phyloP scores from a whole-genome alignment of 2,797 vertebrate genomes.

The Rhinella marina region DNA sequence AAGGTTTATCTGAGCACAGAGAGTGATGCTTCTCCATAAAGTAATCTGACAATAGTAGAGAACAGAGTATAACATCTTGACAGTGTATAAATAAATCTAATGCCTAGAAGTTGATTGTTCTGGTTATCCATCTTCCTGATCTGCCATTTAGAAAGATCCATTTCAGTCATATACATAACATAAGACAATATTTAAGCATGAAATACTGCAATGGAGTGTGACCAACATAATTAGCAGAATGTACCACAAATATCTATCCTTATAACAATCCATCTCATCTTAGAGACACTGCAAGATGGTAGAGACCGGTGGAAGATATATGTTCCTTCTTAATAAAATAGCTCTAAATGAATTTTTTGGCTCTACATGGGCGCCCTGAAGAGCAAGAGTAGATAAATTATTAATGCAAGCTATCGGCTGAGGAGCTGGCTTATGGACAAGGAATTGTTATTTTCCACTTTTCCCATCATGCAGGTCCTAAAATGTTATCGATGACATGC shows the following conservation, averaged over 20 bases:
- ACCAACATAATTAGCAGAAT: constrained; percentile 67
- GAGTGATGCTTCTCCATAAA: background rate
- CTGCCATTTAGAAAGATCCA: background rate
- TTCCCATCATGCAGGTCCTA: constrained; percentile 41
- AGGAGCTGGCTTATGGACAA: constrained; percentile 64
- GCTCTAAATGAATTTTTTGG: constrained; percentile 59
- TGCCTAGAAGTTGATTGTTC: background rate
- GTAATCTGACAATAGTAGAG: constrained; percentile 3
- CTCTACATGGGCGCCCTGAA: constrained; percentile 62
- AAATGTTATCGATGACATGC: constrained; percentile 20
- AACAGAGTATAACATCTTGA: background rate
- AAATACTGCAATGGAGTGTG: constrained; percentile 46
- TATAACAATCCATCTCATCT: constrained; percentile 63
- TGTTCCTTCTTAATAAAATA: constrained; percentile 61
- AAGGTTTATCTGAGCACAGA: background rate
- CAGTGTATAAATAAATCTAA: constrained; percentile 5
- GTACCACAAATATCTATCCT: constrained; percentile 65
- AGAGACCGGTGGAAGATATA: constrained; percentile 42
- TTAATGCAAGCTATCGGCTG: constrained; percentile 64
- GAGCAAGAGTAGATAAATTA: constrained; percentile 66
- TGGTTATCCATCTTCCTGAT: background rate
- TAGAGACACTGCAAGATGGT: constrained; percentile 45
- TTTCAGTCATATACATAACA: background rate
- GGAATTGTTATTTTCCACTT: constrained; percentile 56
- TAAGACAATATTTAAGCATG: background rate